Conservation (phyloP, 2,888 invertebrate genomes). For the Eledona agricola region DNA sequence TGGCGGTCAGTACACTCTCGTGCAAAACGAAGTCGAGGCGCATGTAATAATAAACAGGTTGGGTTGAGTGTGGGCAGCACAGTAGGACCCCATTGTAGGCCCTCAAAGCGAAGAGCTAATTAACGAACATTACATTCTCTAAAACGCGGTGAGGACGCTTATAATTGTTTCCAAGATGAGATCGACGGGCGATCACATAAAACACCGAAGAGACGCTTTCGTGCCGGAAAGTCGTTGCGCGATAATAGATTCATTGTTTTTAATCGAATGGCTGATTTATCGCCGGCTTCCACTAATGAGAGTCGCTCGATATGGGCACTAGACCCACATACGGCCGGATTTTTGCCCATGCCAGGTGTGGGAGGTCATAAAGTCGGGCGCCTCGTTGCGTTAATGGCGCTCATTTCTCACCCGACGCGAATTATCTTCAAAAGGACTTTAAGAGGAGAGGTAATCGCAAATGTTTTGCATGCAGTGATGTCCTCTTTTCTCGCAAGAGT, state of each 20-base stretch:
- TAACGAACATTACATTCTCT: conserved; percentile 43
- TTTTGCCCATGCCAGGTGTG: conserved; percentile 8
- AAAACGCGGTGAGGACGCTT: conserved; percentile 36
- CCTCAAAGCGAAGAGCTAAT: conserved; percentile 41
- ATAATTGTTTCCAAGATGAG: conserved; percentile 39
- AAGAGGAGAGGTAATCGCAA: too few species aligned
- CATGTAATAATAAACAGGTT: conserved; percentile 31
- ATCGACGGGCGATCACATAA: conserved; percentile 20
- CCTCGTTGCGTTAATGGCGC: too few species aligned
- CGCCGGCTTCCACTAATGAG: conserved; percentile 30
- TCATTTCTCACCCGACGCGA: too few species aligned
- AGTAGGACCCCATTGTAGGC: conserved; percentile 36
- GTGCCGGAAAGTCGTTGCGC: conserved; percentile 22
- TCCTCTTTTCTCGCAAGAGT: too few species aligned
- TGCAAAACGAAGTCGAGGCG: too few species aligned
- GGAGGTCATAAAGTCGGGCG: neutral
- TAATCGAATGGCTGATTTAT: conserved; percentile 35
- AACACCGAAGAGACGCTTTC: conserved; percentile 23
- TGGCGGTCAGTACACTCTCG: too few species aligned
- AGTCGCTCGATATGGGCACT: conserved; percentile 29
- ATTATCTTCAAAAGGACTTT: too few species aligned
- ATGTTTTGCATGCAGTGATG: too few species aligned
- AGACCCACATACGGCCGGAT: conserved; percentile 16
- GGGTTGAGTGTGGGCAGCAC: conserved; percentile 37
- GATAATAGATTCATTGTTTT: conserved; percentile 35